Base-by-base conservation (phyloP, 37 sponge, comb jelly and placozoan species). In the Chondrilla cf. caribensis region DNA sequence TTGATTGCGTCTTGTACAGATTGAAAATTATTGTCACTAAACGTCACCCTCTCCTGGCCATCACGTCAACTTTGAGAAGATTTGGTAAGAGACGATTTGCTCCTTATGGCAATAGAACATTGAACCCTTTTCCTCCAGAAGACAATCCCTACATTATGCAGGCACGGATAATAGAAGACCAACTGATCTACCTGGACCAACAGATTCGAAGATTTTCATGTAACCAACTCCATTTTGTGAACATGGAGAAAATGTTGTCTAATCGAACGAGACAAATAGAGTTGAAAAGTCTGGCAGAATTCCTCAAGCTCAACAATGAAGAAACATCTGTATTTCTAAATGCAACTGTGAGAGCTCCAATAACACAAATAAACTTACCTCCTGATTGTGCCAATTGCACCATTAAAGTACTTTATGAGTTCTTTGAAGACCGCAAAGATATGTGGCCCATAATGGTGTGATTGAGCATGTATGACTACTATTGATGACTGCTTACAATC, bases 31-130 rank as follows among this genome's bases (percentile, higher is more conserved):
- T 73, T 73, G 76, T 73, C 21, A 6, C 43, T 36, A 32, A 39
- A 32, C 76, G 76, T 7, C 76, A 73, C 40, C 76, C 76, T 37
- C 36, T 73, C 22, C 22, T 43, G 7, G 44, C 76, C 40, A 43
- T 73, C n/a, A 73, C 40, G 76, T 73, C 76, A 21, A 37, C 76
- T 40, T 41, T 73, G 31, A 73, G 76, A 22, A 73, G 76, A 73
- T 73, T 73, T 73, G 76, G 76, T 43, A n/a, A 32, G 3, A 40
- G 42, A 39, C 51, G 51, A 47, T 47, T 14, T 47, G 6, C 51
- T 14, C 2, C 19, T 40, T 22, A 38, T 24, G 14, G 8, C 2
- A 1, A 36, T 2, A 6, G 40, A n/a, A 40, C 1, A 2, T 36
- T 73, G 1, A 47, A 47, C 6, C 9, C 51, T 47, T 14, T 47